phyloP scores from a whole-genome alignment of 2,797 vertebrate species.

The Myotis vivesi region DNA sequence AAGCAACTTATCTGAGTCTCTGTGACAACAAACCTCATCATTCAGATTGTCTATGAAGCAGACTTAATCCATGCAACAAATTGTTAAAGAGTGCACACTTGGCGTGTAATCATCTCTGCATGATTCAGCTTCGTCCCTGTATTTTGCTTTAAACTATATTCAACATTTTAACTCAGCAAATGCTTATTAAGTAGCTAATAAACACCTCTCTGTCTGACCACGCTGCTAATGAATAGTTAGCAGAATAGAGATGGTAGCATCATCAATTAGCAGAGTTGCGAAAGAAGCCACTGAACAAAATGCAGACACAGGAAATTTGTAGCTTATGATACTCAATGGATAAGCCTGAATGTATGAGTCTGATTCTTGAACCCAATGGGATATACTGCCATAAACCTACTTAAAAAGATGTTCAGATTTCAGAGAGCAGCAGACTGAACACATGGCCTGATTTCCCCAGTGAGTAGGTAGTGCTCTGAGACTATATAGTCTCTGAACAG shows the following conservation, averaged over 20 bases:
- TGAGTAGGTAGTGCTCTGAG: neutral
- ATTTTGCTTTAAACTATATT: conserved; percentile 24
- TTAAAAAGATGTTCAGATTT: neutral
- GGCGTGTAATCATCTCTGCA: neutral
- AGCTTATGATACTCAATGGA: neutral
- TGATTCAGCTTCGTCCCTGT: neutral
- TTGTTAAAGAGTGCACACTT: neutral
- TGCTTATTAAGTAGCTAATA: neutral
- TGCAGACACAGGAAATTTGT: neutral
- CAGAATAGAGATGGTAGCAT: too few species aligned
- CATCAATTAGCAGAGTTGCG: neutral
- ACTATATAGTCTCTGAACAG: neutral
- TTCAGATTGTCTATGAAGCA: neutral
- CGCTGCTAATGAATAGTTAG: neutral
- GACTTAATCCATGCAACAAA: neutral
- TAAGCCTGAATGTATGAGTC: neutral
- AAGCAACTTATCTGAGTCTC: neutral
- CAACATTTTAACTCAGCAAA: neutral
- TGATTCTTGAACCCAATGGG: neutral
- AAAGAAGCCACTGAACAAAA: neutral
- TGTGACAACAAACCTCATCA: neutral
- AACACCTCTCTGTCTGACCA: neutral
- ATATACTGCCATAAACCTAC: neutral
- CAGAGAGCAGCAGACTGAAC: neutral
- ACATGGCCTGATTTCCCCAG: neutral